These are phyloP conservation scores for Scaptomyza flava DNA, from an alignment of 2,888 invertebrate genomes.

Conservation along the genomic window DNA sequence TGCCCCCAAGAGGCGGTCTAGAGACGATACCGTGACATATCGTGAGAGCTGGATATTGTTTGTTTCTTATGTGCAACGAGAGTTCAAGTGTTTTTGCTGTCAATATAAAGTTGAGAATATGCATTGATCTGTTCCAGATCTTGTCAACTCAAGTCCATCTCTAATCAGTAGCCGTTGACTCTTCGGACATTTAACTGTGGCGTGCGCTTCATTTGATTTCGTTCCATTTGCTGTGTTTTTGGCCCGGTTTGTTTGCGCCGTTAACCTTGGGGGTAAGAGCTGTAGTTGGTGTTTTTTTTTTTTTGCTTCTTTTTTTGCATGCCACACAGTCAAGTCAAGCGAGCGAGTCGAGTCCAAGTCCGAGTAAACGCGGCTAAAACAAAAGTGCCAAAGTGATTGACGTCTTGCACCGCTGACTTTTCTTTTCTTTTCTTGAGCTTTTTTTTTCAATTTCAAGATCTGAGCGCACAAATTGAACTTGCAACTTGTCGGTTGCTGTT, in stretches of 20 bases:
- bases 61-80: not conserved
- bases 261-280: slow-evolving; percentile 73
- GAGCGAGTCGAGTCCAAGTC: not conserved
- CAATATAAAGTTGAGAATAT: slow-evolving; percentile 10
- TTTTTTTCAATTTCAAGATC: slow-evolving; percentile 51
- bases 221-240: slow-evolving; percentile 64
- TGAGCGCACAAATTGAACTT: slow-evolving; percentile 55
- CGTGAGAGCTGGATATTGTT: slow-evolving; percentile 20
- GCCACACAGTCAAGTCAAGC: slow-evolving; percentile 25
- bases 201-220: slow-evolving; percentile 53
- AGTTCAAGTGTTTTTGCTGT: slow-evolving; percentile 16
- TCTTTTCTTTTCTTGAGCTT: slow-evolving; percentile 45
- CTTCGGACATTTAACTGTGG: not conserved
- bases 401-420: slow-evolving; percentile 56
- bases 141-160: slow-evolving; percentile 42
- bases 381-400: slow-evolving; percentile 67
- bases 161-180: slow-evolving; percentile 41
- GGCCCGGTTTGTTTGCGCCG: slow-evolving; percentile 67
- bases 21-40: slow-evolving; percentile 62
- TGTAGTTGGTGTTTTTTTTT: slow-evolving; percentile 22
- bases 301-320: slow-evolving; percentile 43
- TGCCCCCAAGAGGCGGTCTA: slow-evolving; percentile 51
- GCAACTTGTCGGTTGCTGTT: slow-evolving; percentile 35
- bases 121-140: not conserved
- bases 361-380: slow-evolving; percentile 21